Percentiles rank a stretch among this genome's conserved stretches.
Conservation (phyloP, 2,113 vertebrate species). For the Argyrosomus japonicus region DNA sequence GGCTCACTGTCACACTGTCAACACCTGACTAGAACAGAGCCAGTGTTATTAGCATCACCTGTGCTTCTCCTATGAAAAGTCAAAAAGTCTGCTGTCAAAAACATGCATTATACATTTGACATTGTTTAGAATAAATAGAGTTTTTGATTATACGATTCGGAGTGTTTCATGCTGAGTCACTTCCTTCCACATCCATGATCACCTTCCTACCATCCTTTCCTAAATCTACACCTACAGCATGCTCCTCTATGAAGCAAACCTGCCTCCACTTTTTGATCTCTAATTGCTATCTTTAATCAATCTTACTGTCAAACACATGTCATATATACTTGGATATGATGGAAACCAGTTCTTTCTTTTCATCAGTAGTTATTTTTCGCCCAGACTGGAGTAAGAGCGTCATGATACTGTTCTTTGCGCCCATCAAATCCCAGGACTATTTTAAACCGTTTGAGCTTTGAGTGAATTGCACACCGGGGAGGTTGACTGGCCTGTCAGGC, state of each 20-base stretch:
- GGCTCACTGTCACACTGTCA: background rate
- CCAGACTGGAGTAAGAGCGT: background rate
- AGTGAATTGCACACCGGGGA: background rate
- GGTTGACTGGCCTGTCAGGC: background rate
- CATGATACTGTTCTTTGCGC: background rate
- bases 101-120: background rate
- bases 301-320: background rate
- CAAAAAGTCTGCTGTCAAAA: background rate
- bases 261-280: constrained; percentile 20
- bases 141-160: background rate
- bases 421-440: background rate
- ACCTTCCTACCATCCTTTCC: constrained; percentile 26
- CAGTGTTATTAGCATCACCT: background rate
- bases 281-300: no score
- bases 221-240: constrained; percentile 28
- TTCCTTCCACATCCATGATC: constrained; percentile 18
- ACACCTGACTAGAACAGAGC: background rate
- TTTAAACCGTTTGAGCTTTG: background rate
- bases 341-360: background rate
- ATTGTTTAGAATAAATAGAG: background rate
- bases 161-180: constrained; percentile 10
- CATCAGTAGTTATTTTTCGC: background rate
- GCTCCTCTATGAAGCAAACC: constrained; percentile 14
- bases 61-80: background rate
- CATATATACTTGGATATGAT: background rate